Evolutionary conservation across 2,113 vertebrate species (phyloP), one percentile per base, ranked within the genome.

Genomic region (Hylia prasina): DNA sequence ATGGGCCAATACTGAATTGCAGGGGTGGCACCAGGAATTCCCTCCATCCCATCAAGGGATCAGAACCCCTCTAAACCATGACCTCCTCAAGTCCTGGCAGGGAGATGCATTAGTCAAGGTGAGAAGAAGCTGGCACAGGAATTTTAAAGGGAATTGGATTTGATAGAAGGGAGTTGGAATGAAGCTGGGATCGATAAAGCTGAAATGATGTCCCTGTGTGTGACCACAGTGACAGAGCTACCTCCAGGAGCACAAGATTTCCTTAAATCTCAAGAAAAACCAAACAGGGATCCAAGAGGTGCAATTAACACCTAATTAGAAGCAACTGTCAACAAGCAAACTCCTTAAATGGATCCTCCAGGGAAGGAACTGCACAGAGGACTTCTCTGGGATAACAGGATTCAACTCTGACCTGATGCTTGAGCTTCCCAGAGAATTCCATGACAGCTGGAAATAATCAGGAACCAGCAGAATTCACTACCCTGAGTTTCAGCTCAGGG

Each of bases 341-440:
- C 7, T 60, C 69, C 51, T 76, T 5, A 47, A 42, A 25, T 2
- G 22, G 39, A 75, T 54, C 51, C 37, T 11, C 7, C 58, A 37
- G 30, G 23, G 66, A 79, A 7, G 8, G 8, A 44, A 42, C 27
- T 10, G 40, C 11, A 12, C 9, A 2, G 4, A 18, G 35, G 3
- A 58, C 5, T 68, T 35, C 53, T 45, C 48, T 28, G 68, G 51
- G 20, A 13, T 28, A 70, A 72, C 5, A 23, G 0, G 2, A 30
- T 5, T 9, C 0, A 0, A 54, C 24, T 50, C 11, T 7, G 23
- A 28, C 15, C 44, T 0, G 3, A 39, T 4, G 39, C 27, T 12
- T 1, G 1, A 50, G 11, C 28, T 24, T 76, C 31, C 20, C 57
- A 30, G 39, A 48, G 33, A 76, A 33, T 3, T 61, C 39, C 4